These are phyloP conservation scores for Salarias fasciatus DNA, from an alignment of 2,797 vertebrate species.

Conservation along the genomic window DNA sequence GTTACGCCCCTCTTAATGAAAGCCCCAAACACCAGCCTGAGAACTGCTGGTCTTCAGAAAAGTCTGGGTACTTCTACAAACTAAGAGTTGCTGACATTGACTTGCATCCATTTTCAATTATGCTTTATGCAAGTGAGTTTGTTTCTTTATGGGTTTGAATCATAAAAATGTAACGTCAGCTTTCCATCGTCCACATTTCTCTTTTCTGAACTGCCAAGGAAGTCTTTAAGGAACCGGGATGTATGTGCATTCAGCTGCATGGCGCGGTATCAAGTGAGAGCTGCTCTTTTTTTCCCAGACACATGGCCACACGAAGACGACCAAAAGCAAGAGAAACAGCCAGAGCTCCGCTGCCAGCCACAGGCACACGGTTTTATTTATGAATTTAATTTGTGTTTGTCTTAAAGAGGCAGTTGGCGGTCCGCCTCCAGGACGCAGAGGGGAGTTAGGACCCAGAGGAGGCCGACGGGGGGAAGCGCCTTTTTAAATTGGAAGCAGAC, in stretches of 20 bases:
- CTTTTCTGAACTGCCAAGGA: no score
- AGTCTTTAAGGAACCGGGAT: no score
- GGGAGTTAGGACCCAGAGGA: conserved; percentile 82
- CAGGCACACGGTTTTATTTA: conserved; percentile 66
- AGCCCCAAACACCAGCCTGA: no score
- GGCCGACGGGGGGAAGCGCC: conserved; percentile 51
- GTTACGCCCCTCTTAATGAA: no score
- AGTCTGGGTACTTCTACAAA: no score
- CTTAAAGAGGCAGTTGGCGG: conserved; percentile 62
- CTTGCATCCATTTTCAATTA: no score
- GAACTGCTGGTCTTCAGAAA: no score
- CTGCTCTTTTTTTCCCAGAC: conserved; percentile 14
- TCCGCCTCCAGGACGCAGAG: conserved; percentile 36
- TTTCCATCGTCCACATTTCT: no score
- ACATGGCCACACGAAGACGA: not conserved
- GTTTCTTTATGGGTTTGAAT: no score
- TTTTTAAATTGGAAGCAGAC: conserved; percentile 85
- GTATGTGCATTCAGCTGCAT: conserved; percentile 8
- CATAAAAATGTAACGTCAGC: no score
- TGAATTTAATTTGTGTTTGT: conserved; percentile 70
- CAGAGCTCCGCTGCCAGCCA: conserved; percentile 57
- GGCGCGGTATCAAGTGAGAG: conserved; percentile 3
- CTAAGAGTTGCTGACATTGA: no score
- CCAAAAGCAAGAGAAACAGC: conserved; percentile 40
- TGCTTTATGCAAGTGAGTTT: no score